Conservation (phyloP, 2,797 vertebrate genomes). For the Micrastur ruficollis region DNA sequence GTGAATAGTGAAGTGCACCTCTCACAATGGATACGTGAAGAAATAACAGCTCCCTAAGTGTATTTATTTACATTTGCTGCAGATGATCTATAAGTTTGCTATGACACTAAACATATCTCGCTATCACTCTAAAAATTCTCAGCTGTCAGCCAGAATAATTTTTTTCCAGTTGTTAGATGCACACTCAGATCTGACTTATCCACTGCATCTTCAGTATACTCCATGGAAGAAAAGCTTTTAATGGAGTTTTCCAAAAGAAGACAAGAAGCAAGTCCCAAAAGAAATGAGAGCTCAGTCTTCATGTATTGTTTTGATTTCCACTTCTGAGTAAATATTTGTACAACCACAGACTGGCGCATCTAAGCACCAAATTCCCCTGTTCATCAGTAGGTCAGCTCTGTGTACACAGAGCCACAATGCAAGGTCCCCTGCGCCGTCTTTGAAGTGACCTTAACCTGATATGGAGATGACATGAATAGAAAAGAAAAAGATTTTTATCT, state of each 20-base stretch:
- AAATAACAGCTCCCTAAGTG: not conserved
- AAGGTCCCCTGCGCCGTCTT: not conserved
- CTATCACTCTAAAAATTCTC: not conserved
- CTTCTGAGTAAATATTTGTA: slow-evolving; percentile 62
- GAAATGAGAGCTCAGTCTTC: slow-evolving; percentile 46
- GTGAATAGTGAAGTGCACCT: not conserved
- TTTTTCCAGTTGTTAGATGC: not conserved
- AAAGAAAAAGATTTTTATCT: slow-evolving; percentile 18
- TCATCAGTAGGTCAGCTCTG: not conserved
- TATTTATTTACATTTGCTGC: not conserved
- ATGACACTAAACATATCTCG: not conserved
- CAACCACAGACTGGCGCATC: not conserved
- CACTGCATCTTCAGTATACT: not conserved
- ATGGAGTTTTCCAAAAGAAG: not conserved
- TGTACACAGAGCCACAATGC: not conserved
- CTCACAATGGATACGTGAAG: rapidly evolving
- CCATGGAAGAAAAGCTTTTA: not conserved
- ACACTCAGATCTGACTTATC: not conserved
- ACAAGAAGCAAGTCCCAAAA: slow-evolving; percentile 34
- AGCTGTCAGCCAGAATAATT: not conserved
- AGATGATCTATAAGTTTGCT: not conserved
- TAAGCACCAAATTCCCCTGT: not conserved
- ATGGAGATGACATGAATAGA: not conserved
- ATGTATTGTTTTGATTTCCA: slow-evolving; percentile 44
- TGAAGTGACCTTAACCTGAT: slow-evolving; percentile 14